phyloP scores from a whole-genome alignment of 1,140 invertebrate species.

The Brachionus plicatilis region DNA sequence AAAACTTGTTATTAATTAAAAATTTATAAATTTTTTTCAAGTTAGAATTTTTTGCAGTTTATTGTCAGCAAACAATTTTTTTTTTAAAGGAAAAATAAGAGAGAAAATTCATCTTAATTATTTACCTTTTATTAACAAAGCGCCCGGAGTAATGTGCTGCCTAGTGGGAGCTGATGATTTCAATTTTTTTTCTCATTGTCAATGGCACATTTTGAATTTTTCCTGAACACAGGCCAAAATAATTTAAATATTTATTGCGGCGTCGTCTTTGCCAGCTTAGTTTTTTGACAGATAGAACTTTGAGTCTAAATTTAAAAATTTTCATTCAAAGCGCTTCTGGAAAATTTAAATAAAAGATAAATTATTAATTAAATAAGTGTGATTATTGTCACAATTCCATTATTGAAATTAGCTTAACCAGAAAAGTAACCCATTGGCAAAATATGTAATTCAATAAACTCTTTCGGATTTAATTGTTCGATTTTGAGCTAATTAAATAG shows the following conservation, averaged over 20 bases:
- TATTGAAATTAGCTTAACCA: neutral
- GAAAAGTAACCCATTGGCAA: neutral
- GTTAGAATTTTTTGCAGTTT: neutral
- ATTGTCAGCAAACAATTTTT: neutral
- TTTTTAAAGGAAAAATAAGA: neutral
- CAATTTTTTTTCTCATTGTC: neutral
- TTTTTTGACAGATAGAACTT: neutral
- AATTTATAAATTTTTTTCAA: slow-evolving; percentile 28
- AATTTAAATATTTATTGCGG: neutral
- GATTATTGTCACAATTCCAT: neutral
- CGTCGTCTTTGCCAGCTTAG: neutral
- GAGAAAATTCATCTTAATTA: neutral
- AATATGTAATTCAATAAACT: neutral
- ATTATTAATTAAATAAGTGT: neutral
- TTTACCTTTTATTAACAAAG: neutral
- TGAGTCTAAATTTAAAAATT: neutral
- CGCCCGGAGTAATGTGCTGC: neutral
- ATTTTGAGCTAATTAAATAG: neutral
- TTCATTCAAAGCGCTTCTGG: neutral
- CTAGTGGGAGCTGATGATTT: neutral
- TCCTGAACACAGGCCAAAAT: neutral
- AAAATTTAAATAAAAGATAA: neutral
- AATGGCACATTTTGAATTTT: neutral
- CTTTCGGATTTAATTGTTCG: neutral
- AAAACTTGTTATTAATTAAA: slow-evolving; percentile 17